A percentile compares a stretch with the other conserved stretches of the same genome.
Conservation (phyloP, 2,888 invertebrate genomes). For the Reticulitermes lucifugus region DNA sequence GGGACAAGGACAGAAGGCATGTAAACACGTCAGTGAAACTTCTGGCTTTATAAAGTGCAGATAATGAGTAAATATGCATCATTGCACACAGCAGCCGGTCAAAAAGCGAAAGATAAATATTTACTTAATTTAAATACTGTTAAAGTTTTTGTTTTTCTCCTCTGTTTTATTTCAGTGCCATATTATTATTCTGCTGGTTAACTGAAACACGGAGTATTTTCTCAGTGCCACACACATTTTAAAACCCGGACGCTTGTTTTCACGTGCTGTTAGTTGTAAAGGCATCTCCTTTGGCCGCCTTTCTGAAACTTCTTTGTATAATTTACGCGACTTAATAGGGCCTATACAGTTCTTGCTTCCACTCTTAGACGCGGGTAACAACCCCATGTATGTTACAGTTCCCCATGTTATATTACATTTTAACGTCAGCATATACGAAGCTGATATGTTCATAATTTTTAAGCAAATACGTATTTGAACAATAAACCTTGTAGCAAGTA, state of each 20-base stretch:
- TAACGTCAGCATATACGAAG: no score
- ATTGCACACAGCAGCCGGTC: background rate
- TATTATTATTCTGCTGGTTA: background rate
- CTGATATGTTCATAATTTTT: no score
- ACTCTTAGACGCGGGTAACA: no score
- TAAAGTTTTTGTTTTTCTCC: background rate
- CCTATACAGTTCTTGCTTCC: no score
- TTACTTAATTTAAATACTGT: background rate
- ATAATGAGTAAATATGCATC: no score
- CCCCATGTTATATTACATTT: no score
- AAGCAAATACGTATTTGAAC: no score
- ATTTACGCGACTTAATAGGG: background rate
- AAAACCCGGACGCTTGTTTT: background rate
- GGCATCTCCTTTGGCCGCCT: background rate
- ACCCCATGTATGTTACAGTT: no score
- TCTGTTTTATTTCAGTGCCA: background rate
- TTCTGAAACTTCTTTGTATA: background rate
- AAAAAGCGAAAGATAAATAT: background rate
- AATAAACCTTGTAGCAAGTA: no score
- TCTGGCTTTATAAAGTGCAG: no score
- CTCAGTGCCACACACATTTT: background rate
- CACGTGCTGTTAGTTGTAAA: background rate
- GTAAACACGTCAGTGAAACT: no score
- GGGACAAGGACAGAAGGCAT: no score
- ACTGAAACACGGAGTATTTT: background rate